Evolutionary conservation across 1,140 invertebrate genomes (phyloP), one percentile per base, ranked within the genome.

Genomic region (Camponotus vicinus): DNA sequence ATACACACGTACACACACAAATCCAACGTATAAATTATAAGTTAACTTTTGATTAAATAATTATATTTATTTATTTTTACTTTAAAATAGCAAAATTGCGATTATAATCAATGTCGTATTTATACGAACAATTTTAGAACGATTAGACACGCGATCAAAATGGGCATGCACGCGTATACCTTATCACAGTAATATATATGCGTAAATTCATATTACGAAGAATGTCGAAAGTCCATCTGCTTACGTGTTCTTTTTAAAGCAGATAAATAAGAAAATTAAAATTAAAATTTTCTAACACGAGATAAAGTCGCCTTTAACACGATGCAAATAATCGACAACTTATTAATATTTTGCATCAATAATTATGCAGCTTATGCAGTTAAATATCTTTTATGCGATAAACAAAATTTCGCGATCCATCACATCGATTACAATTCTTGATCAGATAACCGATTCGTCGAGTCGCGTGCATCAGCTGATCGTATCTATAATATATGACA

Each of bases 401-500:
- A 32, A 70, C 5, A 59, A 55, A 59, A 34, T 70, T 71, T 1
- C 18, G 9, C 2, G 5, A 11, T 21, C 1, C 45, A 37, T 42
- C 32, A 55, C 15, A 59, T 13, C 3, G 8, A 45, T 15, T 18
- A 73, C 32, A 73, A 15, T 21, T 57, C 13, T 37, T 11, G 6
- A 37, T 61, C n/a, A 0, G 13, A 18, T 7, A 21, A n/a, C 45
- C 13, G 67, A 71, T 4, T 59, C 13, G 5, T 27, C 18, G 1
- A 40, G 2, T 45, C 66, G 32, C 63, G 1, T 13, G 27, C 5
- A 71, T 86, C 87, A 89, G 87, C 87, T 89, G 83, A 80, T 86
- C 11, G 5, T 21, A n/a, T n/a, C 27, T 27, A 27, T 27, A 27
- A 11, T 34, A 77, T 21, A 64, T 80, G 49, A 37, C 18, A 40